Evolutionary conservation across 2,113 vertebrate genomes (phyloP), one percentile per base, ranked within the genome.

Genomic region (Pipa parva): DNA sequence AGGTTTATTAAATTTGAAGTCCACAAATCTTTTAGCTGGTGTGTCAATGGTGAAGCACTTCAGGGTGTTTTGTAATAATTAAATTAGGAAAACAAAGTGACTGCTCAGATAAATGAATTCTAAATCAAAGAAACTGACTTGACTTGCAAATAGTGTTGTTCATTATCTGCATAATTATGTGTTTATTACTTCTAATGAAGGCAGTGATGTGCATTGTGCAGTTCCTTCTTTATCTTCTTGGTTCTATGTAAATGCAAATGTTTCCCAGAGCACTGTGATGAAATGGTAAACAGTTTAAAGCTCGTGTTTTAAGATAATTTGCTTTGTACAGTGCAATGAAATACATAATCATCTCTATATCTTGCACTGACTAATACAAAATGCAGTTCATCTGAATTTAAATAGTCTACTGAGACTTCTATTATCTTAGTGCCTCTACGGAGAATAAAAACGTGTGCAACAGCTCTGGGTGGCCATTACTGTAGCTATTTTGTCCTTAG

Each of bases 1-100:
- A 20, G 20, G n/a, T 33, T 67, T 58, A 58, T 67, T 67, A 42
- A 58, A 51, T 68, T 68, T 68, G 11, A 59, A 28, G 46, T 28
- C 46, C 42, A 59, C 39, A 42, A 31, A 42, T 59, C 31, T 39
- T 18, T 67, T 50, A 24, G 17, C 18, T 45, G 29, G 25, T 24
- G 24, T 68, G 29, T 39, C 56, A 59, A 51, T 51, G 20, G 56
- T 29, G 46, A 59, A 26, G 46, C 57, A 50, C 51, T 46, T 31
- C 26, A 57, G 39, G 55, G 20, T 15, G 27, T 48, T 26, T 59
- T 39, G 24, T 51, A 68, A 50, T 59, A 65, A 59, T 49, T 67
- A 36, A 31, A 36, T 9, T 13, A 36, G 21, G 33, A 39, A 36
- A 39, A 59, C 52, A 59, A 37, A 59, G 28, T 33, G 21, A 56